These are phyloP conservation scores for Axea sp. DNA, from an alignment of 2,888 invertebrate species.

Conservation along the genomic window DNA sequence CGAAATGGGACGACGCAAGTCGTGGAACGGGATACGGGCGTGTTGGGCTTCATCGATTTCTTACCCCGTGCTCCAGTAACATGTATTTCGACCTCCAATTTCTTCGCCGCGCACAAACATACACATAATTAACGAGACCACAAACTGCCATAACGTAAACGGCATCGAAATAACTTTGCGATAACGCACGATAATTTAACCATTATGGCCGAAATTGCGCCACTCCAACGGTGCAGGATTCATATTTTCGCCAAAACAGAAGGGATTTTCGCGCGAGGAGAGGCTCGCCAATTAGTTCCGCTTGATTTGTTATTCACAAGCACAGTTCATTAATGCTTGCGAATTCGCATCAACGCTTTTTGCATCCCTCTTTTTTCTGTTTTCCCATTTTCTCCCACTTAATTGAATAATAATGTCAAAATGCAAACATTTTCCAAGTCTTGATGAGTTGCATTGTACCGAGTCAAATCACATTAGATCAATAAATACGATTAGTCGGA, in stretches of 20 bases:
- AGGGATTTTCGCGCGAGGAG: neutral
- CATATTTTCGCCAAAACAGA: neutral
- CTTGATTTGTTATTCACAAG: neutral
- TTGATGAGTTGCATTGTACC: no score
- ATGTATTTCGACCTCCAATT: conserved; percentile 65
- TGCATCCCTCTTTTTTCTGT: no score
- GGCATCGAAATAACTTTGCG: no score
- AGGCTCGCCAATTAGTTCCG: neutral
- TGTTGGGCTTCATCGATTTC: conserved; percentile 78
- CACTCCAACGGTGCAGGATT: neutral
- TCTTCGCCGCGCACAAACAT: conserved; percentile 41
- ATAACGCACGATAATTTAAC: conserved; percentile 27
- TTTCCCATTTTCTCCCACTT: no score
- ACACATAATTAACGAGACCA: conserved; percentile 43
- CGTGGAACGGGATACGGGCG: conserved; percentile 62
- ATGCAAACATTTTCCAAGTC: no score
- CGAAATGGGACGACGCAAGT: conserved; percentile 59
- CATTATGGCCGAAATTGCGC: conserved; percentile 13
- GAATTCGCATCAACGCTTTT: no score
- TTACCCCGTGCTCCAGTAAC: conserved; percentile 77
- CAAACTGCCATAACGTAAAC: conserved; percentile 34
- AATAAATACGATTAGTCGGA: no score
- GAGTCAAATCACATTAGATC: no score
- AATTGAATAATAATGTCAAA: no score
- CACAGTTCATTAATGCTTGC: no score